Conservation (phyloP, 2,797 vertebrate species). For the Phataginus tricuspis region DNA sequence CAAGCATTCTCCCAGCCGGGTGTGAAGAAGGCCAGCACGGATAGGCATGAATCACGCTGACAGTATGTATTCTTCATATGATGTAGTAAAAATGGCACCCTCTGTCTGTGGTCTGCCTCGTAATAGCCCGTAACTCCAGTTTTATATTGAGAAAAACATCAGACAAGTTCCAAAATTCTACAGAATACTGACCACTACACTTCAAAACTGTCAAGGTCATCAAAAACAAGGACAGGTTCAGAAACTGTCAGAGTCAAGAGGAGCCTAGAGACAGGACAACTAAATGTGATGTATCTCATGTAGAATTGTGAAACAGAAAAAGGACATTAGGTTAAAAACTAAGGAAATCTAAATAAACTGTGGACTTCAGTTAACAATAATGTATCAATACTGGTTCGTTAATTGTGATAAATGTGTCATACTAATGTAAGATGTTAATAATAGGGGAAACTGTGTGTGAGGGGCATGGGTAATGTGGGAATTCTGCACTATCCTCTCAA, state of each 20-base stretch:
- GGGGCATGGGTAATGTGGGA: not conserved
- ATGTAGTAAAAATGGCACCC: not conserved
- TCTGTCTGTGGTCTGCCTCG: not conserved
- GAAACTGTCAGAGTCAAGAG: not conserved
- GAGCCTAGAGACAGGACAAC: not conserved
- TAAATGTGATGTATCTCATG: not conserved
- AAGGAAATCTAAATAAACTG: not conserved
- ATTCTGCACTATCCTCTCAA: not conserved
- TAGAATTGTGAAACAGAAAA: not conserved
- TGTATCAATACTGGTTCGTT: not conserved
- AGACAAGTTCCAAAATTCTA: not conserved
- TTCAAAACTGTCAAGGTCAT: conserved; percentile 17
- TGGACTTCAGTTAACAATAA: not conserved
- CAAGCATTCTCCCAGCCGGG: not conserved
- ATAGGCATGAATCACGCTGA: not conserved
- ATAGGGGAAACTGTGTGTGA: not conserved
- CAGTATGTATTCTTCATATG: rapidly evolving
- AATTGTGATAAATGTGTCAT: not conserved
- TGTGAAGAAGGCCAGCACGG: not conserved
- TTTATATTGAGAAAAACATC: not conserved
- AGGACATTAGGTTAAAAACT: not conserved
- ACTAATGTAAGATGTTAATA: not conserved
- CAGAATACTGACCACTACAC: not conserved
- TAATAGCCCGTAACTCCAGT: not conserved
- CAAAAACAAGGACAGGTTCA: not conserved